Conservation (phyloP, 2,888 invertebrate species). For the Phymatocera aterrima region DNA sequence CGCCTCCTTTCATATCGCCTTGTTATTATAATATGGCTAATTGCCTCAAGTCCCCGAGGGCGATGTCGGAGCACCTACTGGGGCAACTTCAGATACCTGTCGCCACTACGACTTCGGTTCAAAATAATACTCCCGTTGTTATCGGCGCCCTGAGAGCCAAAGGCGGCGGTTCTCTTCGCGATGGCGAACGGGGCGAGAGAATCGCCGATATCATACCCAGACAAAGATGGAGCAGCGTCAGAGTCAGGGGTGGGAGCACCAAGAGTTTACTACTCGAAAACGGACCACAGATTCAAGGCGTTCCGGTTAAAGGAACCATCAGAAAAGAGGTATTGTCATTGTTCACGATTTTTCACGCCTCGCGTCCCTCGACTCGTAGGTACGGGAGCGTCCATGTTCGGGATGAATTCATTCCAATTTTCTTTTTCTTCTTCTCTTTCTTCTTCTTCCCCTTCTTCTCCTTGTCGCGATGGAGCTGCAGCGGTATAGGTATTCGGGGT, state of each 20-base stretch:
- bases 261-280: slow-evolving; percentile 72
- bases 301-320: slow-evolving; percentile 64
- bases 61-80: slow-evolving; percentile 72
- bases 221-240: slow-evolving; percentile 72
- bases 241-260: slow-evolving; percentile 71
- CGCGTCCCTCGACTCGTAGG: too few relatives aligned
- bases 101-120: slow-evolving; percentile 56
- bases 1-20: background rate
- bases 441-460: too few relatives aligned
- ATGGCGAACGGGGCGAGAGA: slow-evolving; percentile 65
- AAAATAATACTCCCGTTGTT: slow-evolving; percentile 59
- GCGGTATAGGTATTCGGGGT: too few relatives aligned
- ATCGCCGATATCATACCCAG: slow-evolving; percentile 60
- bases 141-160: slow-evolving; percentile 58
- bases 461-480: too few relatives aligned
- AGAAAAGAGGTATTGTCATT: slow-evolving; percentile 68
- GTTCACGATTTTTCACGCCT: too few relatives aligned
- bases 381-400: too few relatives aligned
- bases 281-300: slow-evolving; percentile 66
- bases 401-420: too few relatives aligned
- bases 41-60: slow-evolving; percentile 71
- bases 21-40: too few relatives aligned
- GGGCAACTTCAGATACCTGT: slow-evolving; percentile 65
- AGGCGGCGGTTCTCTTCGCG: slow-evolving; percentile 64
- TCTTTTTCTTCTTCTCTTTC: too few relatives aligned